Evolutionary conservation across 1,140 invertebrate genomes (phyloP).

Genomic region (Sitobion miscanthi): DNA sequence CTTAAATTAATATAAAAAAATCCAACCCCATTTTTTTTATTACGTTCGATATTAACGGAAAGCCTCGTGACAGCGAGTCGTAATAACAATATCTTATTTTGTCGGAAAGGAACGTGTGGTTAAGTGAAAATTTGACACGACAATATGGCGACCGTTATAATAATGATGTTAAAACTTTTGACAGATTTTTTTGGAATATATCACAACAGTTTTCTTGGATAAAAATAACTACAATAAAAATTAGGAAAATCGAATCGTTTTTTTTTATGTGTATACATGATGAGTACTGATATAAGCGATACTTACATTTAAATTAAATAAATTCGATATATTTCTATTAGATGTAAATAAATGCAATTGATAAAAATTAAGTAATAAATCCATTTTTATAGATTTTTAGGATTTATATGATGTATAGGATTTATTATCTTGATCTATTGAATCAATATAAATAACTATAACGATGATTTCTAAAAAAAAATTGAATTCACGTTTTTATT

Average conservation of each 20-base stretch:
- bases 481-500: neutral
- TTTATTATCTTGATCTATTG: neutral
- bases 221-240: neutral
- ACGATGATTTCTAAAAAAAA: neutral
- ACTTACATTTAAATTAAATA: neutral
- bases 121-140: conserved; percentile 56
- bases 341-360: too few species aligned
- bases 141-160: conserved; percentile 19
- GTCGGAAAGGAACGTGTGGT: neutral
- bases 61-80: conserved; percentile 48
- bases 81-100: conserved; percentile 53
- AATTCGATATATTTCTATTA: neutral
- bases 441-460: neutral
- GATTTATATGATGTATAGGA: neutral
- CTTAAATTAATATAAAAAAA: conserved; percentile 36
- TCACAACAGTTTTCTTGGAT: neutral
- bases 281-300: too few species aligned
- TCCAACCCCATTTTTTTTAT: conserved; percentile 44
- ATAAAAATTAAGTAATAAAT: neutral
- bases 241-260: neutral
- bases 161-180: conserved; percentile 27
- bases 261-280: neutral
- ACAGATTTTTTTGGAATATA: conserved; percentile 21
- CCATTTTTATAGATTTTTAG: neutral
- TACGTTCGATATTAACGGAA: conserved; percentile 47